phyloP scores from a whole-genome alignment of 2,888 invertebrate genomes.

The Ryuthela nishihirai region DNA sequence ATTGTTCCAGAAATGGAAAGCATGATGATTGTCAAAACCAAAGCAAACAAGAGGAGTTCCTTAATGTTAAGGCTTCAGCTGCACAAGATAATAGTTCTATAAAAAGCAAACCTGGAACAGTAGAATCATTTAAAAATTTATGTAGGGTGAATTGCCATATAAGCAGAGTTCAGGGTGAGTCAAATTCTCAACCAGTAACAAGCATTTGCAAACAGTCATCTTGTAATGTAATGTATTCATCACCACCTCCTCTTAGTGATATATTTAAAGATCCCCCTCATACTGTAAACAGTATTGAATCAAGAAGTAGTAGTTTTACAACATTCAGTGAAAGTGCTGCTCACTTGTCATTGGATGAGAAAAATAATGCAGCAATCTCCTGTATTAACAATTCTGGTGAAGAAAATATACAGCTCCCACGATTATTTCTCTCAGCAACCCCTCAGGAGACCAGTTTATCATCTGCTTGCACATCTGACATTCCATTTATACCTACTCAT shows the following conservation, averaged over 20 bases:
- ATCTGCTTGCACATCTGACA: slow-evolving; percentile 15
- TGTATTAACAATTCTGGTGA: slow-evolving; percentile 15
- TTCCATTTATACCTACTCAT: slow-evolving; percentile 23
- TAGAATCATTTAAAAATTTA: no score
- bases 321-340: slow-evolving; percentile 17
- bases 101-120: no score
- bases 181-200: slow-evolving; percentile 21
- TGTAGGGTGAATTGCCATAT: no score
- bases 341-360: slow-evolving; percentile 13
- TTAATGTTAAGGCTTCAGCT: no score
- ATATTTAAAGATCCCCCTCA: slow-evolving; percentile 31
- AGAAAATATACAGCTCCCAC: slow-evolving; percentile 24
- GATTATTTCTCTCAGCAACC: slow-evolving; percentile 19
- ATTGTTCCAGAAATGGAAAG: no score
- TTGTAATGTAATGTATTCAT: slow-evolving; percentile 19
- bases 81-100: no score
- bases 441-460: slow-evolving; percentile 18
- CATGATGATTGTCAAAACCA: no score
- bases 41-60: no score
- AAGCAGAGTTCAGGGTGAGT: no score
- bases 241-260: slow-evolving; percentile 22
- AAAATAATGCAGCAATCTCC: slow-evolving; percentile 18
- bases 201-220: slow-evolving; percentile 25
- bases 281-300: slow-evolving; percentile 16
- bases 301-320: slow-evolving; percentile 6